These are phyloP conservation scores for Lasioglossum albipes DNA, from an alignment of 1,140 invertebrate genomes.

Conservation along the genomic window DNA sequence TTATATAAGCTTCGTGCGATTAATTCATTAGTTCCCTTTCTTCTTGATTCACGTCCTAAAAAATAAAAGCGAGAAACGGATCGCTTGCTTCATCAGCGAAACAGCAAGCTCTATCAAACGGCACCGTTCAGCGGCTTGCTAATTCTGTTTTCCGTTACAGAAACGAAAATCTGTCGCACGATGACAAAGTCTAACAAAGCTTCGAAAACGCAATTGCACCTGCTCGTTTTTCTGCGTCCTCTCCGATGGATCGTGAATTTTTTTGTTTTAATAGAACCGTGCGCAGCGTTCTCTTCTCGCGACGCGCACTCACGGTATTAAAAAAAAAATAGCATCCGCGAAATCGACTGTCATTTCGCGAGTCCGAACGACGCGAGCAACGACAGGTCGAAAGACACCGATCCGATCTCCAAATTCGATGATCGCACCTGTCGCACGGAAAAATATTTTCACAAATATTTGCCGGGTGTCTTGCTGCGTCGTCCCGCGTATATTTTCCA, in stretches of 20 bases:
- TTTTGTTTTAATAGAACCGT: background rate
- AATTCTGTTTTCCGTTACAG: background rate
- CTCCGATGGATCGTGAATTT: background rate
- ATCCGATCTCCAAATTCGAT: constrained; percentile 17
- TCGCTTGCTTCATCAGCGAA: no score
- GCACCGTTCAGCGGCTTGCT: background rate
- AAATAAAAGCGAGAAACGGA: no score
- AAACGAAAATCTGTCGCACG: background rate
- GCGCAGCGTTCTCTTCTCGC: background rate
- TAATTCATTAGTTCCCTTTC: no score
- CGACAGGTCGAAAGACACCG: background rate
- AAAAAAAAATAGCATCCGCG: background rate
- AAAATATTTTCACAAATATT: constrained; percentile 6
- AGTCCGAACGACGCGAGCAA: no score
- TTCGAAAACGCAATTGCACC: background rate
- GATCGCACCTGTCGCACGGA: background rate
- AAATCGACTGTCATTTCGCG: no score
- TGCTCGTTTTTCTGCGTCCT: background rate
- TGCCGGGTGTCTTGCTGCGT: background rate
- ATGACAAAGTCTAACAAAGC: background rate
- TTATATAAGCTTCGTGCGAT: no score
- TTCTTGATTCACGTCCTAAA: no score
- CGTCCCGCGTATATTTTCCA: background rate
- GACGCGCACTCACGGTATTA: background rate
- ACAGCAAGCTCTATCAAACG: background rate